phyloP scores from a whole-genome alignment of 2,113 vertebrate genomes.

The Circaetus gallicus region DNA sequence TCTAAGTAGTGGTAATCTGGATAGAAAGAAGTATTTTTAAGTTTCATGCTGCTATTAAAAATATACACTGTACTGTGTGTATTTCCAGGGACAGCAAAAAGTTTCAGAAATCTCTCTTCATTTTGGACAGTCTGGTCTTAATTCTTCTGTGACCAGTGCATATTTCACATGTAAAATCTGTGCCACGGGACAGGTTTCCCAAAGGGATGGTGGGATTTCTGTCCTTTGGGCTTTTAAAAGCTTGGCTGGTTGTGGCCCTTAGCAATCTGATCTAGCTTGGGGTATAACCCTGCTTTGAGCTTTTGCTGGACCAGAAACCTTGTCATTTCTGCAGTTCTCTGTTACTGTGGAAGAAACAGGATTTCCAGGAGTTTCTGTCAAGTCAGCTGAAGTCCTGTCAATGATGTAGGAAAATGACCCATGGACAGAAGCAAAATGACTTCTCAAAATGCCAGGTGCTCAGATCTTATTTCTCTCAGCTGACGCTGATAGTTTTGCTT shows the following conservation, averaged over 20 bases:
- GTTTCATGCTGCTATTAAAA: background rate
- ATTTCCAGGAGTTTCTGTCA: background rate
- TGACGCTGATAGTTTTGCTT: slow-evolving; percentile 54
- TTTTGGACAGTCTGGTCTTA: background rate
- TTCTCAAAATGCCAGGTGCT: slow-evolving; percentile 44
- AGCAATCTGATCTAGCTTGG: background rate
- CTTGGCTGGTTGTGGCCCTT: background rate
- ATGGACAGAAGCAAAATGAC: slow-evolving; percentile 32
- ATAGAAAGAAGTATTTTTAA: background rate
- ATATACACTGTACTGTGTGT: background rate
- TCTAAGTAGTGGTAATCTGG: background rate
- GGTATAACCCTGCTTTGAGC: background rate
- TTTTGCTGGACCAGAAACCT: background rate
- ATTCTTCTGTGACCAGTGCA: rapidly evolving
- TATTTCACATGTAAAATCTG: background rate
- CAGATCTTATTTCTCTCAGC: slow-evolving; percentile 46
- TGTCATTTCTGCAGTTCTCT: background rate
- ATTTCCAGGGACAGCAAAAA: background rate
- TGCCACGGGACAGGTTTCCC: background rate
- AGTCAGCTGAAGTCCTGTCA: background rate
- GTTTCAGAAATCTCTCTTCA: background rate
- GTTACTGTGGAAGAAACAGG: background rate
- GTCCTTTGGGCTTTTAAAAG: background rate
- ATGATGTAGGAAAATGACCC: slow-evolving; percentile 42
- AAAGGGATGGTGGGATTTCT: background rate